Percentiles rank a stretch among this genome's conserved stretches.
Evolutionary conservation across 2,888 invertebrate species (phyloP).

Genomic region (Cheilosia grossa): DNA sequence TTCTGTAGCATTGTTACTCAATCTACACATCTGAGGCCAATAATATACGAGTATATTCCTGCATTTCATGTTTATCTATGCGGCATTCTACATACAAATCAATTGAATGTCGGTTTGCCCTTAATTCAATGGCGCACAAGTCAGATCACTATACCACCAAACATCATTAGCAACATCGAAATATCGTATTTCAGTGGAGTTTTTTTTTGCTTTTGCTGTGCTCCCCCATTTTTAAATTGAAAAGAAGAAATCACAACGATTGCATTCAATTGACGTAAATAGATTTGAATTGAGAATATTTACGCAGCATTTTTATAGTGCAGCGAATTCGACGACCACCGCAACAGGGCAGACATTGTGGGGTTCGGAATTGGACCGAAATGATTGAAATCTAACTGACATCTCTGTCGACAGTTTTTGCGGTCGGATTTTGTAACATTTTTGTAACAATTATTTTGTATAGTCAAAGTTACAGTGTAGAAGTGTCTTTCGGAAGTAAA

Average conservation of each 20-base stretch:
- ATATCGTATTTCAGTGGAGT: constrained; percentile 51
- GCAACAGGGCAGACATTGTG: constrained; percentile 22
- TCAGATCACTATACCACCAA: constrained; percentile 34
- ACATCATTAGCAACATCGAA: background rate
- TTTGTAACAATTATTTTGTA: too few species aligned
- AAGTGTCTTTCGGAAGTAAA: too few species aligned
- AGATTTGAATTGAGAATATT: constrained; percentile 56
- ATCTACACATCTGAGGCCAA: constrained; percentile 37
- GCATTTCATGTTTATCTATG: constrained; percentile 52
- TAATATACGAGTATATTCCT: background rate
- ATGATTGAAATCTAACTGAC: constrained; percentile 12
- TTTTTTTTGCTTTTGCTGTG: background rate
- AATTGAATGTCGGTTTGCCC: constrained; percentile 51
- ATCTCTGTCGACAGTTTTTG: constrained; percentile 7
- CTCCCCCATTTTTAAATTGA: constrained; percentile 7
- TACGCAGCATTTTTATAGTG: constrained; percentile 44
- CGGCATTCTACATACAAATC: constrained; percentile 43
- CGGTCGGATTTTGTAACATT: background rate
- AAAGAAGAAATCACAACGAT: constrained; percentile 51
- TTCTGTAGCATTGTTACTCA: constrained; percentile 51
- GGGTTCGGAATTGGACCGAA: constrained; percentile 34
- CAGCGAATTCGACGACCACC: constrained; percentile 17
- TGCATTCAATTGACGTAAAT: constrained; percentile 66
- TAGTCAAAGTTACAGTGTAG: too few species aligned
- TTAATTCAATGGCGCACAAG: constrained; percentile 63